Evolutionary conservation across 2,113 vertebrate species (phyloP), one percentile per base, ranked within the genome.

Genomic region (Anser brachyrhynchus): DNA sequence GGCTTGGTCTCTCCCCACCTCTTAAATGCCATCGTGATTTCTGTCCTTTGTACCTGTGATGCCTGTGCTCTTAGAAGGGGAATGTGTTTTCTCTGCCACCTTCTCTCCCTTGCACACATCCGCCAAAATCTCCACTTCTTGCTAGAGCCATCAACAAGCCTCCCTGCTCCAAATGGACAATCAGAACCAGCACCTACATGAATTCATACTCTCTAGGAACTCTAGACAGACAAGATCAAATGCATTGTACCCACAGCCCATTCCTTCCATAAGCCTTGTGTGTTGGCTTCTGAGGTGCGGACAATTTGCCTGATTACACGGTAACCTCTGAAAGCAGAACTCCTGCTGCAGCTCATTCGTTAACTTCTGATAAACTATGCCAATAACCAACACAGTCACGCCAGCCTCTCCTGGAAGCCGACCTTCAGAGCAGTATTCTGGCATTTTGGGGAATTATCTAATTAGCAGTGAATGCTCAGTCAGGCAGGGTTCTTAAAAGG

Each of bases 341-440:
- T 78, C 88, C 57, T 79, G 87, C 84, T 88, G 93, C 78, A 96
- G 83, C 55, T 97, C 57, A 9, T 84, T 77, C 95, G 54, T 81
- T 37, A 61, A 44, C 74, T 90, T 66, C 94, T 91, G 97, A 97
- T 94, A 89, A 97, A 94, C 91, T 59, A 33, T 67, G 93, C 44
- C 95, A 95, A 85, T 80, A 90, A 84, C 65, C 93, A 89, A 52
- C 87, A 49, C 91, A 87, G 52, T 26, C 49, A 52, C 5, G 66
- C 61, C 95, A 75, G 9, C 55, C 69, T 33, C 67, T 43, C 67
- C 95, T 95, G 91, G 84, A 80, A 74, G 87, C 51, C 81, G 88
- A 93, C 74, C 96, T 96, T 81, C 64, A 31, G 55, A 87, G 57
- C 29, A 44, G 46, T 15, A 35, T 65, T 43, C 59, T 62, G 44